Conservation (phyloP, 2,888 invertebrate genomes). For the Ferrisia virgata region DNA sequence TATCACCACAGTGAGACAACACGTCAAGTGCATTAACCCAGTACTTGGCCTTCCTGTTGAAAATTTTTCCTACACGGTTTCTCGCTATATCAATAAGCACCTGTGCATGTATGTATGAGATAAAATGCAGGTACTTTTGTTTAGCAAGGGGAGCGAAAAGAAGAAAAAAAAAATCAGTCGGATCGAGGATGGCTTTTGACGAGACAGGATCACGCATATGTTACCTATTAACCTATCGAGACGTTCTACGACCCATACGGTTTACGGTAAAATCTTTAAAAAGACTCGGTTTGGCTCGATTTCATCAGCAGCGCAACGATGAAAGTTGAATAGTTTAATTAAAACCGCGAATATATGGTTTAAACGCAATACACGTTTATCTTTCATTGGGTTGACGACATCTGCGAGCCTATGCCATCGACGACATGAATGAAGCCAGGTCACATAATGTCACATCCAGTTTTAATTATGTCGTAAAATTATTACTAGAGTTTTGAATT, state of each 20-base stretch:
- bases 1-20: not conserved
- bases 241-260: not conserved
- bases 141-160: not conserved
- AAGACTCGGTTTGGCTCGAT: constrained; percentile 14
- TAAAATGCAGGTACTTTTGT: no score
- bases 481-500: constrained; percentile 26
- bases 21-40: not conserved
- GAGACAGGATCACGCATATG: not conserved
- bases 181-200: not conserved
- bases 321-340: constrained; percentile 35
- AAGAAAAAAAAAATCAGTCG: no score
- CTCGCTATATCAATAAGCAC: not conserved
- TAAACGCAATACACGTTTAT: constrained; percentile 30
- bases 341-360: constrained; percentile 34
- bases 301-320: constrained; percentile 3
- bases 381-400: constrained; percentile 37
- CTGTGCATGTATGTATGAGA: not conserved
- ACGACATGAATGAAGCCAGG: constrained; percentile 29
- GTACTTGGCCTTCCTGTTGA: not conserved
- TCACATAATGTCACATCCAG: constrained; percentile 30
- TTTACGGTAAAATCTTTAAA: constrained; percentile 2
- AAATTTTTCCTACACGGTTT: not conserved
- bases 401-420: constrained; percentile 17
- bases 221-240: not conserved
- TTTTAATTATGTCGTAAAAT: constrained; percentile 30